A percentile compares a stretch with the other conserved stretches of the same genome.
These are phyloP conservation scores for Ophioninae sp. DNA, from an alignment of 2,888 invertebrate genomes.

Conservation along the genomic window DNA sequence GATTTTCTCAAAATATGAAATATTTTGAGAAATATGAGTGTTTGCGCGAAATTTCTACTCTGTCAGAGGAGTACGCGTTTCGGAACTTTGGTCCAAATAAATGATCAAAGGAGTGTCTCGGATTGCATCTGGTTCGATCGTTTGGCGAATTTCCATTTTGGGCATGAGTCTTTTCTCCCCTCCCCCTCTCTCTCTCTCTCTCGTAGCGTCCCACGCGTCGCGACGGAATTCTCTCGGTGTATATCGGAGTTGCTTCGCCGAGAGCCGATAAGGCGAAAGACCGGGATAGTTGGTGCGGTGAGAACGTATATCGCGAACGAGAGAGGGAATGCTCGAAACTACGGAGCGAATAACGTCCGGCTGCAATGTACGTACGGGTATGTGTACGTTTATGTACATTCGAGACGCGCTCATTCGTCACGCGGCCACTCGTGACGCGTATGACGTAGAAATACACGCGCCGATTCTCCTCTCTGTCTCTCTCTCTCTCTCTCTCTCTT, in stretches of 20 bases:
- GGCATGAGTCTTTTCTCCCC: slow-evolving; percentile 41
- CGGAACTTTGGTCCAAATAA: background rate
- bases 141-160: slow-evolving; percentile 51
- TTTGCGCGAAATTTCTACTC: too few relatives aligned
- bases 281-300: slow-evolving; percentile 43
- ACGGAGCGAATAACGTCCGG: slow-evolving; percentile 47
- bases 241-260: slow-evolving; percentile 51
- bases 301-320: slow-evolving; percentile 24
- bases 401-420: slow-evolving; percentile 53
- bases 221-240: slow-evolving; percentile 38
- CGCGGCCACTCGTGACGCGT: slow-evolving; percentile 59
- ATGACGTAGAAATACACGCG: slow-evolving; percentile 58
- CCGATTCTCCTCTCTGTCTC: slow-evolving; percentile 25
- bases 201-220: slow-evolving; percentile 53
- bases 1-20: too few relatives aligned
- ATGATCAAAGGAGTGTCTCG: slow-evolving; percentile 39
- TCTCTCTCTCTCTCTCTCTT: slow-evolving; percentile 21
- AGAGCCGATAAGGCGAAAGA: slow-evolving; percentile 59
- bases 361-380: slow-evolving; percentile 21
- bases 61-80: too few relatives aligned
- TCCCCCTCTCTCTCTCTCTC: slow-evolving; percentile 8
- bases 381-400: slow-evolving; percentile 18
- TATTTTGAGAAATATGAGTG: too few relatives aligned
- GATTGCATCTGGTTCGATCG: slow-evolving; percentile 43
- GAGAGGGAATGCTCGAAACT: slow-evolving; percentile 19